A percentile compares a stretch with the other conserved stretches of the same genome.
These are phyloP conservation scores for Phoenicopterus ruber DNA, from an alignment of 2,113 vertebrate species.

Conservation along the genomic window DNA sequence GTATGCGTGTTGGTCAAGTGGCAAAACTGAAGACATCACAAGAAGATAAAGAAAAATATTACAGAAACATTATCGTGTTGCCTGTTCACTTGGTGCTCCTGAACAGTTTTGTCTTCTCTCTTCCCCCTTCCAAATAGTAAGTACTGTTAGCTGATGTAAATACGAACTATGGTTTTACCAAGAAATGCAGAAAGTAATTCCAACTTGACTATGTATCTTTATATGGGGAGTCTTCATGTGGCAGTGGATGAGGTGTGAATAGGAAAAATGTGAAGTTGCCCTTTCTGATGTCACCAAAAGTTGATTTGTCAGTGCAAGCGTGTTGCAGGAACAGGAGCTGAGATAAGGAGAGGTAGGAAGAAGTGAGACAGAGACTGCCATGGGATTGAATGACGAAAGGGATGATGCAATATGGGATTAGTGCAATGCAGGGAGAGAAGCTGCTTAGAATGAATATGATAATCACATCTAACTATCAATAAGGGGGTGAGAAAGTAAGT, in stretches of 20 bases:
- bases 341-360: not conserved
- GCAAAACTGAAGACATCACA: not conserved
- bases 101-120: not conserved
- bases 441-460: not conserved
- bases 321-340: not conserved
- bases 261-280: not conserved
- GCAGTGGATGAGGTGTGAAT: not conserved
- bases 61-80: not conserved
- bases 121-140: not conserved
- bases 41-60: not conserved
- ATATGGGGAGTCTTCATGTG: not conserved
- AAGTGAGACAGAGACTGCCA: not conserved
- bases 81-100: not conserved
- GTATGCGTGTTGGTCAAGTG: not conserved
- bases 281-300: not conserved
- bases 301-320: not conserved
- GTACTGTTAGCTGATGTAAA: not conserved
- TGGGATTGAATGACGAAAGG: not conserved
- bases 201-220: not conserved
- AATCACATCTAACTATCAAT: not conserved
- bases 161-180: not conserved
- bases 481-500: not conserved
- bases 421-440: not conserved
- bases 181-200: not conserved
- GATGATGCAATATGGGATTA: not conserved